These are phyloP conservation scores for Nematopogon swammerdamellus DNA, from an alignment of 2,888 invertebrate species.

Conservation along the genomic window DNA sequence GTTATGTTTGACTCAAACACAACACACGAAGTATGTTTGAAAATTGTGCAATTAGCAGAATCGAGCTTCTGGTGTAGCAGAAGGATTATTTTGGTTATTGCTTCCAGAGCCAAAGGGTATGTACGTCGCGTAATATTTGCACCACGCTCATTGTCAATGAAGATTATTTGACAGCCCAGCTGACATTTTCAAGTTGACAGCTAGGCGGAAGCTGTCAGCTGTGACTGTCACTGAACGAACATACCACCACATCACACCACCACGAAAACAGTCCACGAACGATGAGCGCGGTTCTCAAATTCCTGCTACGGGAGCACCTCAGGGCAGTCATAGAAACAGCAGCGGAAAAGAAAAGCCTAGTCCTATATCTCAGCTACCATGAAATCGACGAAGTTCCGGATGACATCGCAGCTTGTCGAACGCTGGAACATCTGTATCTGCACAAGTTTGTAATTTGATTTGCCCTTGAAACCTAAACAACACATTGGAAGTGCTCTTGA, in stretches of 20 bases:
- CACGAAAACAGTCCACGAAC: slow-evolving; percentile 18
- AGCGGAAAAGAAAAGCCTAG: slow-evolving; percentile 55
- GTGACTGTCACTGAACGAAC: neutral
- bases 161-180: too few species aligned
- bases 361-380: slow-evolving; percentile 59
- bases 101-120: too few species aligned
- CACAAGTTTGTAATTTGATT: slow-evolving; percentile 21
- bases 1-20: too few species aligned
- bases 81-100: too few species aligned
- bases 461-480: too few species aligned
- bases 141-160: too few species aligned
- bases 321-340: slow-evolving; percentile 64
- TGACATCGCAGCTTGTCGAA: slow-evolving; percentile 35
- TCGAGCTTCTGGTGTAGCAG: too few species aligned
- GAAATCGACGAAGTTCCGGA: slow-evolving; percentile 61
- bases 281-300: slow-evolving; percentile 66
- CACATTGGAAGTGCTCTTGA: too few species aligned
- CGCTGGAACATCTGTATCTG: slow-evolving; percentile 62
- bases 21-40: too few species aligned
- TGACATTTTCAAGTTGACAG: neutral
- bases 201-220: neutral
- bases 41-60: too few species aligned
- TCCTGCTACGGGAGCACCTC: slow-evolving; percentile 66
- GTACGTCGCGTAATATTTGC: too few species aligned
- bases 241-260: neutral